Evolutionary conservation across 1,140 invertebrate genomes (phyloP).

Genomic region (Gonioctena quinquepunctata): DNA sequence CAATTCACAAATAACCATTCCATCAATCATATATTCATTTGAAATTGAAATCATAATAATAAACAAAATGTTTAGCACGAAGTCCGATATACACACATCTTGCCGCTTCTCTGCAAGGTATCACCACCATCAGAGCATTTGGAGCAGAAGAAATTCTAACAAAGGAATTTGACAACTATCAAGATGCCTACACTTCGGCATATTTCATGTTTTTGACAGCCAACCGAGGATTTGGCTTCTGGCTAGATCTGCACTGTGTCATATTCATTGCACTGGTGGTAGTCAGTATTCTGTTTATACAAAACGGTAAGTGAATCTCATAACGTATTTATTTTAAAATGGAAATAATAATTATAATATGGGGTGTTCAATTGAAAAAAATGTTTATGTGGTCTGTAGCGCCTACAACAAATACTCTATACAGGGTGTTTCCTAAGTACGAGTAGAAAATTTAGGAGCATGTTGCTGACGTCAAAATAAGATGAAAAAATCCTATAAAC

Average conservation of each 20-base stretch:
- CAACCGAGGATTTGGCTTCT: slow-evolving; percentile 62
- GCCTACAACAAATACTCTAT: too few species aligned
- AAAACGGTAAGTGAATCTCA: slow-evolving; percentile 51
- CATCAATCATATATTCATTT: too few species aligned
- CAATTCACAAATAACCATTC: too few species aligned
- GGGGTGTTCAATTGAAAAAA: too few species aligned
- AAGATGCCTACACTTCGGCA: slow-evolving; percentile 64
- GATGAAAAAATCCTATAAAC: too few species aligned
- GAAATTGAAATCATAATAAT: too few species aligned
- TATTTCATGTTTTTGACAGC: slow-evolving; percentile 70
- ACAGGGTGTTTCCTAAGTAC: too few species aligned
- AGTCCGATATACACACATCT: slow-evolving; percentile 85
- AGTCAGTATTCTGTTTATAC: slow-evolving; percentile 59
- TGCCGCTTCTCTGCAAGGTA: slow-evolving; percentile 75
- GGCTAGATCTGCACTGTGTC: slow-evolving; percentile 71
- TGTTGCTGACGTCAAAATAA: too few species aligned
- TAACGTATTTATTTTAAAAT: too few species aligned
- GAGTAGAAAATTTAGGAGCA: too few species aligned
- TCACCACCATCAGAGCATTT: slow-evolving; percentile 80
- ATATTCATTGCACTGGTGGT: slow-evolving; percentile 64
- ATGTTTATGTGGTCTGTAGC: too few species aligned
- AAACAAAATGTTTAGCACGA: slow-evolving; percentile 64
- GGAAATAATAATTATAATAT: too few species aligned
- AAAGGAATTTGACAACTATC: slow-evolving; percentile 68
- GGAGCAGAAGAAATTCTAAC: slow-evolving; percentile 69